Base-by-base conservation (phyloP, 2,113 vertebrate genomes). In the Alosa alosa region DNA sequence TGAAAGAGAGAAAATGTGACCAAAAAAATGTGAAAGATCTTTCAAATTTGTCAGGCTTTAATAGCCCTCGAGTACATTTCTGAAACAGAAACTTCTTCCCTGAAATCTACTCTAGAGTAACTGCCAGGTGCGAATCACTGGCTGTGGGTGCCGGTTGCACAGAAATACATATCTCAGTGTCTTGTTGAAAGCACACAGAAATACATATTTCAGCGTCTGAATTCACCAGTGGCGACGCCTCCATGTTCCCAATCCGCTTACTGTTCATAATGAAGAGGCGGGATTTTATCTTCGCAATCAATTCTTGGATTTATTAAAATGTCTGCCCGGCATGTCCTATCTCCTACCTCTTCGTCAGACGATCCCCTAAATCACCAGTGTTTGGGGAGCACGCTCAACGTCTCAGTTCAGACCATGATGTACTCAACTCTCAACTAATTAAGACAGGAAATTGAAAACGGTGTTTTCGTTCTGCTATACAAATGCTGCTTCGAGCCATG, bases 221-320 rank as follows among this genome's bases (percentile, higher is more conserved):
- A 84, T 83, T 84, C 81, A 87, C 83, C 83, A 45, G 86, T 82
- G 87, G 86, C 64, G 47, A 18, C 52, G 84, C 86, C 72, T 39
- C 31, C 4, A 18, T 11, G n/a, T 72, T 72, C 64, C n/a, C n/a
- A 5, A 6, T 25, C 9, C 60, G 2, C 64, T 85, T 46, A 39
- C 84, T 82, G 86, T 55, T 87, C 84, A 83, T 88, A 90, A 90
- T 90, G 83, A 88, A 88, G 83, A 88, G 85, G 81, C 41, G 81
- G 85, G 86, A 4, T 72, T 88, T 90, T 90, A 88, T 87, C 86
- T 86, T 88, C 84, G 85, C 86, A 90, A 90, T 88, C 87, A 88
- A 85, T 90, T 83, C 81, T 6, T 72, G 86, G 87, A 82, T 86
- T 87, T 87, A 90, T 90, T 88, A 87, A 87, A 88, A 88, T 68